A percentile compares a stretch with the other conserved stretches of the same genome.
phyloP scores from a whole-genome alignment of 2,888 invertebrate species.

The Nymphalis urticae region DNA sequence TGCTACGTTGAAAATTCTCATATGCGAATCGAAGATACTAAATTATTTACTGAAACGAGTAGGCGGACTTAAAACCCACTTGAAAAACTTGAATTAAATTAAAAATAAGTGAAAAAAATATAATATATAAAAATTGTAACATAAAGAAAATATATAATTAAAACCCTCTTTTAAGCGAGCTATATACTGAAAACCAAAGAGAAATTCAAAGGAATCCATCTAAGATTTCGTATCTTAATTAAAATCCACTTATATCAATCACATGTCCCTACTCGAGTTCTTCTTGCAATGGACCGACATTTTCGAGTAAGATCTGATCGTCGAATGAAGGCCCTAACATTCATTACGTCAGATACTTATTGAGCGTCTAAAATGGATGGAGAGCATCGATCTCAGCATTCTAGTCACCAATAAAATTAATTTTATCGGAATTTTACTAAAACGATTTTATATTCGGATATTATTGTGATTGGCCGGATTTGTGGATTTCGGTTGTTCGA shows the following conservation, averaged over 20 bases:
- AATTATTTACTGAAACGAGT: no score
- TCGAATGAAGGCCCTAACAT: constrained; percentile 32
- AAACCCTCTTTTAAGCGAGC: no score
- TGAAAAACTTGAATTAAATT: no score
- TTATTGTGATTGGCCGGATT: background rate
- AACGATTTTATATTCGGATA: background rate
- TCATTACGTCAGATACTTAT: constrained; percentile 33
- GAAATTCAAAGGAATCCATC: background rate
- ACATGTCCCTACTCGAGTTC: constrained; percentile 25
- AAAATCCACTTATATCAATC: constrained; percentile 29
- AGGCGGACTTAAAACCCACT: no score
- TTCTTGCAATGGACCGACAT: constrained; percentile 23
- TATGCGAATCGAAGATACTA: no score
- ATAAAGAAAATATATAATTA: no score
- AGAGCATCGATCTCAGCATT: constrained; percentile 32
- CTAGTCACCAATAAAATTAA: constrained; percentile 14
- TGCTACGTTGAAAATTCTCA: no score
- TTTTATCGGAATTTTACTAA: constrained; percentile 8
- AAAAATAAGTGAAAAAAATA: no score
- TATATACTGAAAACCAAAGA: background rate
- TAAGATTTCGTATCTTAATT: constrained; percentile 19
- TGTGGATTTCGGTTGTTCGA: background rate
- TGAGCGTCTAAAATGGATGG: constrained; percentile 28
- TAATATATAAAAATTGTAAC: no score
- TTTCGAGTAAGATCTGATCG: constrained; percentile 25